Base-by-base conservation (phyloP, 2,113 vertebrate genomes). In the Saiga tatarica region DNA sequence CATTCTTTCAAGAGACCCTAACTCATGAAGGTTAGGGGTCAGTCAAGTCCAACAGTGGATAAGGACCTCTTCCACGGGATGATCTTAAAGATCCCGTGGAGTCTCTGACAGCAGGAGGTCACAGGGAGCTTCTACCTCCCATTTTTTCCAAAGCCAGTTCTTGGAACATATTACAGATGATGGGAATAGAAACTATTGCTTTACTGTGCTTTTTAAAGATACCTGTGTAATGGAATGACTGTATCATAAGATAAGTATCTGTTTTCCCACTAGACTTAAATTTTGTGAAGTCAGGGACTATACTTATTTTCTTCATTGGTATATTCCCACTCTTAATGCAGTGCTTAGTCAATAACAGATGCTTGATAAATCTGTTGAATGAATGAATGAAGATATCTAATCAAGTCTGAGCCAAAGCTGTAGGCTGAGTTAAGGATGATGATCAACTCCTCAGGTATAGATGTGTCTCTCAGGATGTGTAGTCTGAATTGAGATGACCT, bases 361-460 rank as follows among this genome's bases (percentile, higher is more conserved):
- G 67, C 39, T 94, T 83, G 83, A 42, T 52, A 57, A 28, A 47
- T 74, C 6, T 89, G 36, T 47, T 84, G 59, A 71, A 50, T 89
- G 52, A 91, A 88, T 78, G 53, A 78, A 50, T 86, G 57, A 91
- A 85, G 82, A 60, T 95, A 83, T 55, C 13, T 97, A 30, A 89
- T 33, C 26, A 86, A 57, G 53, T 83, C 74, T 74, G 79, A 17
- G 50, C 53, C 88, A 91, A 78, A 97, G 26, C 3, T 42, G 7
- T 62, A 19, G 23, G 11, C 39, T 39, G 30, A 81, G 45, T 45
- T 95, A 86, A 55, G 71, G 6, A 78, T n/a, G 23, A 36, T 21
- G 30, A 88, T 74, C 52, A 71, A 11, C 39, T 87, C 62, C 21
- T 42, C 8, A 0, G 33, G 33, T 50, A 59, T 5, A 67, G 4